Evolutionary conservation across 2,888 invertebrate species (phyloP).

Genomic region (Crematogaster levior): DNA sequence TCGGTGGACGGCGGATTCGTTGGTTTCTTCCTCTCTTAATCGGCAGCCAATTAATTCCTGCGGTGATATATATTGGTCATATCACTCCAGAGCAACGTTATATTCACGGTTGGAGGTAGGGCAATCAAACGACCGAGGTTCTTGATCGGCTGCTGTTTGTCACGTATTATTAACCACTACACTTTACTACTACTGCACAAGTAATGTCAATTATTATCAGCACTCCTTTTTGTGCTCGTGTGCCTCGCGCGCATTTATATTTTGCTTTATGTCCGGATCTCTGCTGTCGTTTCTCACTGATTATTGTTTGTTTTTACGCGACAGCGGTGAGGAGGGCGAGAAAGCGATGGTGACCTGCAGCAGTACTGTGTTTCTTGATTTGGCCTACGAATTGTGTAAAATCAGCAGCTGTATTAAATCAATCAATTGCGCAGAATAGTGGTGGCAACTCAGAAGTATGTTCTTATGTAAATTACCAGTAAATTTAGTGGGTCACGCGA

Average conservation of each 20-base stretch:
- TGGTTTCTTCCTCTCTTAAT: not conserved
- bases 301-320: not conserved
- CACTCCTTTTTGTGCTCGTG: not conserved
- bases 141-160: not conserved
- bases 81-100: not conserved
- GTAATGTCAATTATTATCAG: not conserved
- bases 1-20: not conserved
- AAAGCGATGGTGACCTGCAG: not conserved
- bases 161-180: not conserved
- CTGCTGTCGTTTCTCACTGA: not conserved
- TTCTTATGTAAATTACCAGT: no score
- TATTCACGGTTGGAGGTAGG: not conserved
- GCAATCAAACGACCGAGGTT: not conserved
- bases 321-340: not conserved
- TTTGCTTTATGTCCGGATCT: not conserved
- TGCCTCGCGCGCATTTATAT: not conserved
- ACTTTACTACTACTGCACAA: not conserved
- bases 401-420: not conserved
- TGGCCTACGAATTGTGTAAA: not conserved
- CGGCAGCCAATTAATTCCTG: not conserved
- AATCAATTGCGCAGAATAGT: not conserved
- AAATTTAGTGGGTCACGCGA: not conserved
- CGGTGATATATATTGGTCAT: not conserved
- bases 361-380: not conserved
- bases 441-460: not conserved